These are phyloP conservation scores for Sisor rabdophorus DNA, from an alignment of 2,113 vertebrate species.

Conservation along the genomic window DNA sequence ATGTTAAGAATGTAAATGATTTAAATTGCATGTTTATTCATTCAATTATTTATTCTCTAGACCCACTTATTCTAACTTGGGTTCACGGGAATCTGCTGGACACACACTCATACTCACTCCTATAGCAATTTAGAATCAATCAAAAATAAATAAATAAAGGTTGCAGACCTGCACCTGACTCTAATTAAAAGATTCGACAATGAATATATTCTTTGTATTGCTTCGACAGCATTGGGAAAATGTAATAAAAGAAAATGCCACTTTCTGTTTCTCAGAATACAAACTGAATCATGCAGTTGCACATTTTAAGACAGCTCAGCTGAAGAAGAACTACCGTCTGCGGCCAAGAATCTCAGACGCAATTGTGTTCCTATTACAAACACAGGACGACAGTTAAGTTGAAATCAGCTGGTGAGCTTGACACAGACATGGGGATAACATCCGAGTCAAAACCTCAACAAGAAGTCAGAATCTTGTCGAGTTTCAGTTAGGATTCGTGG, in stretches of 20 bases:
- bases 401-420: constrained; percentile 21
- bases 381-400: constrained; percentile 14
- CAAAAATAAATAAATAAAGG: too few relatives aligned
- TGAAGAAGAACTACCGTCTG: not conserved
- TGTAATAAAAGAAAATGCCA: not conserved
- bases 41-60: too few relatives aligned
- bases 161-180: not conserved
- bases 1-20: too few relatives aligned
- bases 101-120: too few relatives aligned
- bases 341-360: constrained; percentile 20
- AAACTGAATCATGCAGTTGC: not conserved
- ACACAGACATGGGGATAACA: not conserved
- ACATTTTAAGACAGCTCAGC: constrained; percentile 1
- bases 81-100: too few relatives aligned
- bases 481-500: constrained; percentile 18
- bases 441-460: constrained; percentile 19
- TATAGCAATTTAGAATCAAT: too few relatives aligned
- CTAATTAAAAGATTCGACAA: not conserved
- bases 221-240: not conserved
- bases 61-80: too few relatives aligned
- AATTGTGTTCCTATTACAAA: constrained; percentile 27
- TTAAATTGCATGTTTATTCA: too few relatives aligned
- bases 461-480: constrained; percentile 17
- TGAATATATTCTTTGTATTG: not conserved
- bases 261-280: not conserved